Conservation (phyloP, 1,140 invertebrate species). For the Cardiocondyla obscurior region DNA sequence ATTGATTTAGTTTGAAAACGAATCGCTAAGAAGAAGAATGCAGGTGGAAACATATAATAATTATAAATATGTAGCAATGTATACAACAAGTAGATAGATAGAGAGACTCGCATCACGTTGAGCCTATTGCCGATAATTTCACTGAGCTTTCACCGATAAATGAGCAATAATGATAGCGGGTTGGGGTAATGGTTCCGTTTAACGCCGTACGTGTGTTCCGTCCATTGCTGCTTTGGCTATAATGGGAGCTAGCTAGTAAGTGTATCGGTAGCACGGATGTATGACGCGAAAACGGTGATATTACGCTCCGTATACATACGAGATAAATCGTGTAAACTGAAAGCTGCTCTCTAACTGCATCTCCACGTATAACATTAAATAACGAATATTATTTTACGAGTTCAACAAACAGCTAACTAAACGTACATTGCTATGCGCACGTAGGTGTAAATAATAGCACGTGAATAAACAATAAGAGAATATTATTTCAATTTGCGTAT, state of each 20-base stretch:
- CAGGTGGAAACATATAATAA: not conserved
- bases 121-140: conserved; percentile 71
- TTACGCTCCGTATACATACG: conserved; percentile 15
- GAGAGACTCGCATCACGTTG: conserved; percentile 46
- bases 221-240: conserved; percentile 60
- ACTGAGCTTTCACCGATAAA: conserved; percentile 69
- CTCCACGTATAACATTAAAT: conserved; percentile 10
- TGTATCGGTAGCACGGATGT: conserved; percentile 59
- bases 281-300: conserved; percentile 43
- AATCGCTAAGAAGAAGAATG: not conserved
- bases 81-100: conserved; percentile 22
- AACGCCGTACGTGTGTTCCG: conserved; percentile 65
- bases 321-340: conserved; percentile 48
- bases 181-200: conserved; percentile 72
- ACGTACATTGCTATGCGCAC: not conserved
- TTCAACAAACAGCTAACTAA: not conserved
- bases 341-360: conserved; percentile 23
- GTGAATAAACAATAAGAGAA: conserved; percentile 21
- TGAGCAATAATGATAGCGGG: conserved; percentile 71
- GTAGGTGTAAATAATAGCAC: not conserved
- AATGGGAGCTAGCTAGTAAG: conserved; percentile 58
- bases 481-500: not conserved
- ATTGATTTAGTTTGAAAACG: not conserved
- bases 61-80: not conserved
- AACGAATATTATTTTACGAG: conserved; percentile 19